Percentiles rank a stretch among this genome's conserved stretches.
Evolutionary conservation across 2,888 invertebrate genomes (phyloP).

Genomic region (Schizotus pectinicornis): DNA sequence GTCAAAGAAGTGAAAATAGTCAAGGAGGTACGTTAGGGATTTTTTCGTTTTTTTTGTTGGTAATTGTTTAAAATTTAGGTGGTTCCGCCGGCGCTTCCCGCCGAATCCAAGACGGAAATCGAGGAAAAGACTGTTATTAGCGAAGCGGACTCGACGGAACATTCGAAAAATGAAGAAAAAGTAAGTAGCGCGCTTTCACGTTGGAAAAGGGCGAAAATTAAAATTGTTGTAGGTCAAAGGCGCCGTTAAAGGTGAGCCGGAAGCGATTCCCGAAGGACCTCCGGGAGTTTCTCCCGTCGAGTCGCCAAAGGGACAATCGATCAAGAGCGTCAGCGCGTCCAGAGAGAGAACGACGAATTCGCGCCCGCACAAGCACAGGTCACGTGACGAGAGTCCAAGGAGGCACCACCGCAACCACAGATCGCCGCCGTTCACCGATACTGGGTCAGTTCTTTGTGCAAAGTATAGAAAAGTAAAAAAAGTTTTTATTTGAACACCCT

Average conservation of each 20-base stretch:
- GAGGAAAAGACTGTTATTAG: constrained; percentile 56
- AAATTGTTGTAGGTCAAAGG: not conserved
- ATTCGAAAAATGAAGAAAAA: constrained; percentile 41
- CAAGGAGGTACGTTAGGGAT: not conserved
- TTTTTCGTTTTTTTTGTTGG: too few relatives aligned
- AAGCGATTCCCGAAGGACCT: constrained; percentile 48
- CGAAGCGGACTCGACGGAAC: constrained; percentile 58
- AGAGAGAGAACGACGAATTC: constrained; percentile 12
- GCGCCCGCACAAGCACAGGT: constrained; percentile 13
- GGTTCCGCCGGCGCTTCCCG: not conserved
- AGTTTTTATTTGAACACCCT: not conserved
- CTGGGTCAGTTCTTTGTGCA: constrained; percentile 35
- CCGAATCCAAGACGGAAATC: constrained; percentile 39
- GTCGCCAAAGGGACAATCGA: constrained; percentile 44
- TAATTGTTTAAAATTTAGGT: too few relatives aligned
- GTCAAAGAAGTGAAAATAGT: not conserved
- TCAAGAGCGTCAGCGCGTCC: constrained; percentile 30
- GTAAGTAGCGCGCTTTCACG: not conserved
- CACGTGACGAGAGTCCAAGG: constrained; percentile 32
- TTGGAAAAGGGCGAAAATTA: not conserved
- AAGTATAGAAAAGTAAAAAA: not conserved
- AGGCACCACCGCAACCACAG: constrained; percentile 50
- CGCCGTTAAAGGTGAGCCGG: constrained; percentile 8
- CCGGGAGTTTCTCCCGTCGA: constrained; percentile 54
- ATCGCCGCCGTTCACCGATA: constrained; percentile 33